A percentile compares a stretch with the other conserved stretches of the same genome.
These are phyloP conservation scores for Acanthurus leucopareius DNA, from an alignment of 2,797 vertebrate species.

Conservation along the genomic window DNA sequence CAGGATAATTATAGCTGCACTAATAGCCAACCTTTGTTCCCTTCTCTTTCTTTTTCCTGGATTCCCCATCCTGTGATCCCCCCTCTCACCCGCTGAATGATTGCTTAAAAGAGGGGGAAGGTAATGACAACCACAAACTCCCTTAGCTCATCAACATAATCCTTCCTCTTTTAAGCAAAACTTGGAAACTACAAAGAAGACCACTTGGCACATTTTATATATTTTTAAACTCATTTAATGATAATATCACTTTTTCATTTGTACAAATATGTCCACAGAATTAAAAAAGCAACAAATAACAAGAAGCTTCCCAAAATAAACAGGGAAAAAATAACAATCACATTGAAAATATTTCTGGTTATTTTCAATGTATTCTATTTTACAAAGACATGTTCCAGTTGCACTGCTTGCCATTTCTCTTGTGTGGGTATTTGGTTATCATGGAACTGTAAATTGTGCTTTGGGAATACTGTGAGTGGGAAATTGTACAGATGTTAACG, in stretches of 20 bases:
- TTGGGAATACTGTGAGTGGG: slow-evolving; percentile 52
- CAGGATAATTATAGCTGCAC: slow-evolving; percentile 8
- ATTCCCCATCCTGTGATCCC: slow-evolving; percentile 18
- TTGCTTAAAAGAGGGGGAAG: slow-evolving; percentile 30
- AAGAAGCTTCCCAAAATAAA: slow-evolving; percentile 91
- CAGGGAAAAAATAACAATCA: slow-evolving; percentile 89
- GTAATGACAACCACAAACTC: slow-evolving; percentile 21
- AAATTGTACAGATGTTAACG: slow-evolving; percentile 47
- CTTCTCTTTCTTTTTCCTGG: slow-evolving; percentile 9
- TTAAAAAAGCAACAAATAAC: slow-evolving; percentile 54
- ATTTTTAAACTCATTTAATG: slow-evolving; percentile 79
- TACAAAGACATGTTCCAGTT: slow-evolving; percentile 84
- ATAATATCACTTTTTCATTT: slow-evolving; percentile 76
- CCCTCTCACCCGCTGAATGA: slow-evolving; percentile 19
- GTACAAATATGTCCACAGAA: slow-evolving; percentile 81
- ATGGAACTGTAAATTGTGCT: slow-evolving; percentile 17
- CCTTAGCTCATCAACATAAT: slow-evolving; percentile 18
- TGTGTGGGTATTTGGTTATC: slow-evolving; percentile 24
- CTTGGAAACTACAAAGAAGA: slow-evolving; percentile 6
- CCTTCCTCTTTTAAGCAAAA: slow-evolving; percentile 21
- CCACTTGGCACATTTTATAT: background rate
- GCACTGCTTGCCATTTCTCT: slow-evolving; percentile 50
- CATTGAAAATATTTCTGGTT: slow-evolving; percentile 88
- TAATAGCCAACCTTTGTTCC: slow-evolving; percentile 10
- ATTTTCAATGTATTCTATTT: slow-evolving; percentile 88